Base-by-base conservation (phyloP, 2,113 vertebrate species). In the Holacanthus passer region DNA sequence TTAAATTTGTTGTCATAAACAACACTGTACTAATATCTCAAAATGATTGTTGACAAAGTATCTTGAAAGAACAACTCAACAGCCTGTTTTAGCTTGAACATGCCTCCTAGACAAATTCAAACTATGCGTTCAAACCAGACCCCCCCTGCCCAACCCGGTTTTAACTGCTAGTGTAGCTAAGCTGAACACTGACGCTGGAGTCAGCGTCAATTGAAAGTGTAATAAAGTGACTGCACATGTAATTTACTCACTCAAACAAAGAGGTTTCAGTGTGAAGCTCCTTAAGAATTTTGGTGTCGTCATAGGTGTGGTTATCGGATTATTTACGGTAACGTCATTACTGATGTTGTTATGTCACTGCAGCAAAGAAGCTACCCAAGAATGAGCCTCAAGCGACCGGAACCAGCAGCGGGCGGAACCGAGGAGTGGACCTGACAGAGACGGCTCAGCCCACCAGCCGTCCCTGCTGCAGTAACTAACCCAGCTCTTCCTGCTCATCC, bases 301-400 rank as follows among this genome's bases (percentile, higher is more conserved):
- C 47, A 9, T 5, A 7, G 12, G 2, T 43, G 1, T 3, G 5
- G 27, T 35, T 17, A n/a, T 65, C 16, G 7, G 14, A 24, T 52
- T 0, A n/a, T 24, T 31, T 32, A 1, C 27, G 41, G 7, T 16
- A 31, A 74, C 9, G 7, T 78, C 22, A 24, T n/a, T 22, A 17
- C 58, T 60, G 31, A 65, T 19, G 0, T 13, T 6, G 59, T 58
- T 56, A 19, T 79, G 58, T 35, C 62, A 17, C 62, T 80, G 16
- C 91, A 96, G 96, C 98, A 91, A 99, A 99, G 96, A 99, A 98
- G 85, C 93, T 99, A 84, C 98, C 98, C 66, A 99, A 99, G 95
- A 99, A 94, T 56, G 98, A 99, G 94, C 97, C 97, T 84, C 97
- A 97, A 84, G 95, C 95, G 55, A 87, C 96, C 63, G 96, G 96